Percentiles rank a stretch among this genome's conserved stretches.
These are phyloP conservation scores for Netelia virgata DNA, from an alignment of 2,888 invertebrate genomes.

Conservation along the genomic window DNA sequence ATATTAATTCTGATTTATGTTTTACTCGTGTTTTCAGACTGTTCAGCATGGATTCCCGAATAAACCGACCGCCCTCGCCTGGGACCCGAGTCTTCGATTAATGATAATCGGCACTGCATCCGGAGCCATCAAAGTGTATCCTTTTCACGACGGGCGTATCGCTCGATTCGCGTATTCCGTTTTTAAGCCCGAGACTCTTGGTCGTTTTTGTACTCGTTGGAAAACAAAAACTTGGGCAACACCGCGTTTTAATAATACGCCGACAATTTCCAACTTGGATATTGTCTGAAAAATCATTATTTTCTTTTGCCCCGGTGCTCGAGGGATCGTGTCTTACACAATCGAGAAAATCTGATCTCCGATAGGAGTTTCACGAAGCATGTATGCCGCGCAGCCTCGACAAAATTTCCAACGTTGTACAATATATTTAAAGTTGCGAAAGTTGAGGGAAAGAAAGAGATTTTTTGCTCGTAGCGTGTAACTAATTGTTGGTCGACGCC, in stretches of 20 bases:
- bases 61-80: conserved; percentile 97
- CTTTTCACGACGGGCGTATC: conserved; percentile 78
- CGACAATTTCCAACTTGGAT: not conserved
- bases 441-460: no score
- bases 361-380: not conserved
- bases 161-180: no score
- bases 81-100: conserved; percentile 94
- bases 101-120: conserved; percentile 97
- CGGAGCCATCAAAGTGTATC: conserved; percentile 94
- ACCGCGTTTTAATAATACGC: no score
- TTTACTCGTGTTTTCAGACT: conserved; percentile 88
- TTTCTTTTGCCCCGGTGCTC: conserved; percentile 79
- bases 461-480: no score
- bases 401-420: not conserved
- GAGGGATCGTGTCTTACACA: not conserved
- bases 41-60: conserved; percentile 99
- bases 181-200: no score
- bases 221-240: no score
- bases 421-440: no score
- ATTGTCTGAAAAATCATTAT: conserved; percentile 1
- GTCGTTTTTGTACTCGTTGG: no score
- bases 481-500: no score
- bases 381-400: not conserved
- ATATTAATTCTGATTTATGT: not conserved
- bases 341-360: not conserved